phyloP scores from a whole-genome alignment of 2,797 vertebrate species.

The Scolopax rusticola region DNA sequence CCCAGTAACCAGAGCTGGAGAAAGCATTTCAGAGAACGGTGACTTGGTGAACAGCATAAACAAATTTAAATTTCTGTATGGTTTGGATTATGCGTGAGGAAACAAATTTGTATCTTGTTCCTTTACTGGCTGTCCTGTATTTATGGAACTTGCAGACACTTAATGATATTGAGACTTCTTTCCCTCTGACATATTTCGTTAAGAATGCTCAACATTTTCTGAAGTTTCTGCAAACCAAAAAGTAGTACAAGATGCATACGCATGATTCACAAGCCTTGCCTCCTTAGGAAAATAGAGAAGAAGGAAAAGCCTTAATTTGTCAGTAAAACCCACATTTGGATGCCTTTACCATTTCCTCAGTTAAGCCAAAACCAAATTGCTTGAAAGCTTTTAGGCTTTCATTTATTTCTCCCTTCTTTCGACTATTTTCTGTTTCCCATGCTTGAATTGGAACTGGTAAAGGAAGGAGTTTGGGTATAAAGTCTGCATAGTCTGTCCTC shows the following conservation, averaged over 20 bases:
- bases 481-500: not conserved
- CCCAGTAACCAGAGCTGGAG: not conserved
- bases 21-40: not conserved
- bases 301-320: not conserved
- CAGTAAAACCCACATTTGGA: constrained; percentile 27
- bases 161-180: constrained; percentile 28
- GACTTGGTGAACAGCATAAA: not conserved
- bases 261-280: not conserved
- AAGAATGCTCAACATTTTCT: constrained; percentile 41
- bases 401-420: constrained; percentile 54
- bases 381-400: constrained; percentile 37
- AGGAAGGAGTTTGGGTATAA: not conserved
- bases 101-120: constrained; percentile 12
- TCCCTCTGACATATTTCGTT: constrained; percentile 30
- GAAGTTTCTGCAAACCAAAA: constrained; percentile 21
- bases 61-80: not conserved
- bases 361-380: constrained; percentile 23
- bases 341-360: constrained; percentile 13
- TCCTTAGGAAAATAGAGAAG: not conserved
- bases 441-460: constrained; percentile 53
- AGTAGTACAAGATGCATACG: not conserved
- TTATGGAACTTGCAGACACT: constrained; percentile 37
- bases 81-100: constrained; percentile 39
- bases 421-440: constrained; percentile 45
- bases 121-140: constrained; percentile 2